Evolutionary conservation across 2,888 invertebrate species (phyloP), one percentile per base, ranked within the genome.

Genomic region (Chaitophorus viminalis): DNA sequence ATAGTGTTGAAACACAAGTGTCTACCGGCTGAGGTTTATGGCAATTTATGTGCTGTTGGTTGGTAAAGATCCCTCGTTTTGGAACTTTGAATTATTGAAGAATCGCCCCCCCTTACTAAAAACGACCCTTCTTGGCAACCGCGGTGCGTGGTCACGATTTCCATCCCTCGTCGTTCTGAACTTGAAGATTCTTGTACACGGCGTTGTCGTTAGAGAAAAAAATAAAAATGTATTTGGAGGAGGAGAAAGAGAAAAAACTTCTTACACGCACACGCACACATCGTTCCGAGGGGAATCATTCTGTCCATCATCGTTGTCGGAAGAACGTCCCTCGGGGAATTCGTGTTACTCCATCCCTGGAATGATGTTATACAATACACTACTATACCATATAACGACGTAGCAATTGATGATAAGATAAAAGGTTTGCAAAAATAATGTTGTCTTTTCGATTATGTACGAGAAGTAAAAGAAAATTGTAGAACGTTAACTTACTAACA

Each of bases 41-140:
- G 79, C 79, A 87, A 87, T 87, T 87, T 81, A 87, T 87, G 86
- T 86, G 86, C 86, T 72, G 86, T 79, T 78, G 39, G 79, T 70
- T 14, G 72, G 79, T 87, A 87, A 87, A 87, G 87, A 87, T 87
- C 87, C 78, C 86, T 81, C 87, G 87, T 79, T 87, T 87, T 75
- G 79, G 60, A 65, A 87, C 87, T 87, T 87, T 87, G 87, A 87
- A 87, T 87, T 87, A 87, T 87, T 87, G 87, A 87, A 87, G 78
- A 74, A 87, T 79, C 65, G 60, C n/a, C 81, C 72, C 54, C 52
- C 86, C 78, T 39, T 68, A 52, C 39, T 60, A 33, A 65, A 87
- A 54, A 70, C 85, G 87, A 74, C 77, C 87, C 79, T 81, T 25
- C 72, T 78, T 81, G 79, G 79, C 79, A 81, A 87, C 87, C 72